These are phyloP conservation scores for Drosophila lowei DNA, from an alignment of 1,140 invertebrate genomes.

Conservation along the genomic window DNA sequence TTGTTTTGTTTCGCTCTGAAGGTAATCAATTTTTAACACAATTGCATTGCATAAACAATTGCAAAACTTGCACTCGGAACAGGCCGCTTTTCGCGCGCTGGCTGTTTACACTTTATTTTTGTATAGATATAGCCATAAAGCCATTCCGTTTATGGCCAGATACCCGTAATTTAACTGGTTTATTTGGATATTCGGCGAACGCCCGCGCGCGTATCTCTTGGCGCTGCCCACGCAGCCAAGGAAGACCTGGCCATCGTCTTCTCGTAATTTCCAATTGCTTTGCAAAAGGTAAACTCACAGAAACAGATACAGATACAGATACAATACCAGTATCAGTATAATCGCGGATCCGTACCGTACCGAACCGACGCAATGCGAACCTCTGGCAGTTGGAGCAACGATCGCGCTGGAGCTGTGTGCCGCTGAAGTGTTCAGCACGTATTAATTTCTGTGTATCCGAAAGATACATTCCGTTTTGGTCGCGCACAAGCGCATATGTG, in stretches of 20 bases:
- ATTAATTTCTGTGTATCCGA: conserved; percentile 78
- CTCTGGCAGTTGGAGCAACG: conserved; percentile 14
- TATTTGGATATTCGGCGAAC: conserved; percentile 39
- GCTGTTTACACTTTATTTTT: conserved; percentile 47
- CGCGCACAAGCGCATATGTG: conserved; percentile 68
- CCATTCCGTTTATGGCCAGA: conserved; percentile 35
- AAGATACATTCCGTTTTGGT: conserved; percentile 70
- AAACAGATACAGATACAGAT: conserved; percentile 22
- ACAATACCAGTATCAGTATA: no score
- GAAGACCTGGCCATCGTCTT: neutral
- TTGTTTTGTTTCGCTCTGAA: conserved; percentile 36
- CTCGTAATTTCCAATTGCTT: conserved; percentile 33
- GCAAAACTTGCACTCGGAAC: conserved; percentile 53
- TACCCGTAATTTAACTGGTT: conserved; percentile 57
- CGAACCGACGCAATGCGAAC: conserved; percentile 17
- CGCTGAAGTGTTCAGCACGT: conserved; percentile 74
- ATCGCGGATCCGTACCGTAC: conserved; percentile 9
- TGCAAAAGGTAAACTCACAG: conserved; percentile 24
- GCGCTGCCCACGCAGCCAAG: conserved; percentile 41
- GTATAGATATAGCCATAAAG: neutral
- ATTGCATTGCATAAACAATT: conserved; percentile 70
- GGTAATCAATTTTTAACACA: conserved; percentile 43
- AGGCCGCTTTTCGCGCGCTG: conserved; percentile 1
- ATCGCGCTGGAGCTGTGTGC: conserved; percentile 75
- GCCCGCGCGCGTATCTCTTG: conserved; percentile 47